phyloP scores from a whole-genome alignment of 1,140 invertebrate genomes.

The Drosophila eugracilis region DNA sequence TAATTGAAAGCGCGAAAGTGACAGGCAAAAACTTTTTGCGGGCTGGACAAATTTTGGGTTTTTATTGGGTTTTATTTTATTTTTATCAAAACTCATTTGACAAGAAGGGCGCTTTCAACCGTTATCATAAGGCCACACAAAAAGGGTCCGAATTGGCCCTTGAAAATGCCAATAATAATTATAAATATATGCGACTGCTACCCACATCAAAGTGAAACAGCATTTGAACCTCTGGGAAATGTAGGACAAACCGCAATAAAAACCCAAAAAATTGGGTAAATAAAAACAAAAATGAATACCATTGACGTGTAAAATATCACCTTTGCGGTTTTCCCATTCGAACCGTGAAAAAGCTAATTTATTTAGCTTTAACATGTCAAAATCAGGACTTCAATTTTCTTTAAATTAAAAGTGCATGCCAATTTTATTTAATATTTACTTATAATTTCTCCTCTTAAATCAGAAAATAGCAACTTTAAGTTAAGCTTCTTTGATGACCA shows the following conservation, averaged over 20 bases:
- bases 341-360: neutral
- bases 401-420: slow-evolving; percentile 4
- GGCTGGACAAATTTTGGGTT: slow-evolving; percentile 17
- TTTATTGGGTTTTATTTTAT: slow-evolving; percentile 15
- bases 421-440: neutral
- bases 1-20: slow-evolving; percentile 56
- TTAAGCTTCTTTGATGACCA: slow-evolving; percentile 4
- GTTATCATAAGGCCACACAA: slow-evolving; percentile 50
- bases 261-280: slow-evolving; percentile 31
- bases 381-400: slow-evolving; percentile 3
- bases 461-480: neutral
- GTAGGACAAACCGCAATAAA: slow-evolving; percentile 28
- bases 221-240: slow-evolving; percentile 21
- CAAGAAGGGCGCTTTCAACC: slow-evolving; percentile 47
- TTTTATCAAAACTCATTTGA: slow-evolving; percentile 62
- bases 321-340: neutral
- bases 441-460: neutral
- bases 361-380: neutral
- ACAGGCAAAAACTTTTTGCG: slow-evolving; percentile 38
- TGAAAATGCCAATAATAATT: slow-evolving; percentile 73
- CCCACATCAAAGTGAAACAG: slow-evolving; percentile 57
- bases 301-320: slow-evolving; percentile 44
- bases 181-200: slow-evolving; percentile 52
- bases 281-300: slow-evolving; percentile 35
- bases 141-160: slow-evolving; percentile 17